Evolutionary conservation across 1,140 invertebrate genomes (phyloP), one percentile per base, ranked within the genome.

Genomic region (Stegodyphus mimosarum): DNA sequence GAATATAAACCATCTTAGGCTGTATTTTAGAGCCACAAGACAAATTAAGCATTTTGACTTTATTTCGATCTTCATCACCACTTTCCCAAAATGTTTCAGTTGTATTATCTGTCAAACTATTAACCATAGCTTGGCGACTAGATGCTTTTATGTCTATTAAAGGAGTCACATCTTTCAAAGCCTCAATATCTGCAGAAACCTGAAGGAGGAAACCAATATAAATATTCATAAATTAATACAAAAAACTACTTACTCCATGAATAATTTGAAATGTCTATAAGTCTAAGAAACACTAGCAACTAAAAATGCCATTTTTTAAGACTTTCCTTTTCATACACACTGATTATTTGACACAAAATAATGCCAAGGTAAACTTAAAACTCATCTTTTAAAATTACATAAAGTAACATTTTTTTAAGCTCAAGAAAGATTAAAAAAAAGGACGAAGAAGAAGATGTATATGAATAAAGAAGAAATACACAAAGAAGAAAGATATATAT

Each of bases 61-160:
- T 97, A 89, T 97, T 97, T 76, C 93, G 89, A 90, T 99, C 97
- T 89, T 99, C 98, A 88, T 99, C 98, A 5, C 97, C 97, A 84
- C 97, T 98, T 91, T 99, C 98, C 98, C 98, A 99, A 90, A 99
- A 99, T 0, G 98, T 99, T 91, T 99, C 98, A 0, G 97, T 99
- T 2, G 96, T 97, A 88, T 95, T 95, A 90, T 99, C 98, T 0
- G 94, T 96, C 7, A 99, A 92, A 89, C 96, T 97, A 4, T 94
- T 94, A 33, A 97, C 94, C 96, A 99, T 98, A 5, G 96, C 96
- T 88, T 95, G 95, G 3, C 97, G 92, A 88, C 97, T 98, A 0
- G 97, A 99, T 0, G 96, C 95, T 87, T 95, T 95, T 5, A 98
- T 93, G 76, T 97, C 95, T 13, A 95, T 92, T 67, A 92, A 91